Conservation (phyloP, 1,140 invertebrate genomes). For the Brachionus calyciflorus region DNA sequence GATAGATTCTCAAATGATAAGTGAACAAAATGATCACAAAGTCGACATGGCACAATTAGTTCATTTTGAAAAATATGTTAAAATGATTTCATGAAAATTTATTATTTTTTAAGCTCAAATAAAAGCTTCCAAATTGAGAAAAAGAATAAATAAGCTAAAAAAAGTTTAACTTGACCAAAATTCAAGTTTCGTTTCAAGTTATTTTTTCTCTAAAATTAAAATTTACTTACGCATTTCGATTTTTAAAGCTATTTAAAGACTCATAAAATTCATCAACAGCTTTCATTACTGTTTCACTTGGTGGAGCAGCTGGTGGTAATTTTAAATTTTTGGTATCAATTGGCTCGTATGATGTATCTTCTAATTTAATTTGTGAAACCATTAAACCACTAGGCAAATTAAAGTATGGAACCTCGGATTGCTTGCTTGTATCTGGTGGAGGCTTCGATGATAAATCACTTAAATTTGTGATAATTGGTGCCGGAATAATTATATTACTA, state of each 20-base stretch:
- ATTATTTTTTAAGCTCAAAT: too few species aligned
- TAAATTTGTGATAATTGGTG: slow-evolving; percentile 22
- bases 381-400: slow-evolving; percentile 92
- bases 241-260: slow-evolving; percentile 77
- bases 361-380: slow-evolving; percentile 86
- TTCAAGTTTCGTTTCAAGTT: too few species aligned
- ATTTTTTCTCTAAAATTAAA: too few species aligned
- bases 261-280: slow-evolving; percentile 93
- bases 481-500: slow-evolving; percentile 40
- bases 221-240: slow-evolving; percentile 82
- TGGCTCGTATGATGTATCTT: slow-evolving; percentile 83
- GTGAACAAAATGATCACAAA: too few species aligned
- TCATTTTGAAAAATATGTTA: too few species aligned
- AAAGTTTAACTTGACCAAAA: too few species aligned
- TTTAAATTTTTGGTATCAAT: slow-evolving; percentile 83
- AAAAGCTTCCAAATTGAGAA: too few species aligned
- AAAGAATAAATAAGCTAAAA: too few species aligned
- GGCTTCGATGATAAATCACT: slow-evolving; percentile 67
- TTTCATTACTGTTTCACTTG: slow-evolving; percentile 80
- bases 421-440: slow-evolving; percentile 57
- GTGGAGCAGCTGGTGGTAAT: slow-evolving; percentile 84
- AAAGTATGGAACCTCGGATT: slow-evolving; percentile 76
- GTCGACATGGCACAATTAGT: too few species aligned
- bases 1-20: too few species aligned
- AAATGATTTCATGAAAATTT: too few species aligned